A percentile compares a stretch with the other conserved stretches of the same genome.
Evolutionary conservation across 2,888 invertebrate species (phyloP).

Genomic region (Xanthorhoe spadicearia): DNA sequence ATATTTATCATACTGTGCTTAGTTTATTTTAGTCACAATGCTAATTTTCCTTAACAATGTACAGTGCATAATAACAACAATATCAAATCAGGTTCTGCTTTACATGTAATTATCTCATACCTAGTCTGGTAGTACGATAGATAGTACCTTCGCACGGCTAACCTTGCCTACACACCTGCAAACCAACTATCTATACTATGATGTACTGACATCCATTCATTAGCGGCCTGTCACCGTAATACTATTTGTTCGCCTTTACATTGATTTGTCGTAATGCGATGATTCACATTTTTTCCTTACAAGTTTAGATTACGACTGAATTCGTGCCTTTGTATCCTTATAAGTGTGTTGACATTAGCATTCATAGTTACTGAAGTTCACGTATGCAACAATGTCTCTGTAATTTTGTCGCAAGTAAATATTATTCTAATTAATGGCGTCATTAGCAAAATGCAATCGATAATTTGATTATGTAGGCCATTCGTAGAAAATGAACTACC

Average conservation of each 20-base stretch:
- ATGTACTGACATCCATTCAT: slow-evolving; percentile 48
- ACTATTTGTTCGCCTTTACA: slow-evolving; percentile 54
- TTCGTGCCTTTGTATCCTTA: slow-evolving; percentile 49
- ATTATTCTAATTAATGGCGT: slow-evolving; percentile 32
- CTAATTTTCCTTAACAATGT: slow-evolving; percentile 42
- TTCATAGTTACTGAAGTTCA: slow-evolving; percentile 33
- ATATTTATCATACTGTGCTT: slow-evolving; percentile 5
- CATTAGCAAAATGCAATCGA: slow-evolving; percentile 30
- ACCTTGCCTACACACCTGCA: slow-evolving; percentile 74
- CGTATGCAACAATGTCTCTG: slow-evolving; percentile 32
- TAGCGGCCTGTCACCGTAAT: slow-evolving; percentile 58
- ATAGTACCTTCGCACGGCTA: slow-evolving; percentile 51
- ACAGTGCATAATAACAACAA: slow-evolving; percentile 27
- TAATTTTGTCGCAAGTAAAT: slow-evolving; percentile 29
- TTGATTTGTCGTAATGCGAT: slow-evolving; percentile 50
- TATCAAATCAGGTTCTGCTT: slow-evolving; percentile 49
- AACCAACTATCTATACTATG: slow-evolving; percentile 48
- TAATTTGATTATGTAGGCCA: slow-evolving; percentile 23
- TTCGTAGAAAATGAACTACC: slow-evolving; percentile 42
- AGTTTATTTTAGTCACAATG: slow-evolving; percentile 40
- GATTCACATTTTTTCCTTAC: slow-evolving; percentile 56
- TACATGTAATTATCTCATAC: slow-evolving; percentile 67
- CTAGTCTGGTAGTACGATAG: slow-evolving; percentile 53
- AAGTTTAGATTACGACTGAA: slow-evolving; percentile 44
- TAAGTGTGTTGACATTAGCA: slow-evolving; percentile 39